phyloP scores from a whole-genome alignment of 2,888 invertebrate genomes.

The Lasioglossum figueresi region DNA sequence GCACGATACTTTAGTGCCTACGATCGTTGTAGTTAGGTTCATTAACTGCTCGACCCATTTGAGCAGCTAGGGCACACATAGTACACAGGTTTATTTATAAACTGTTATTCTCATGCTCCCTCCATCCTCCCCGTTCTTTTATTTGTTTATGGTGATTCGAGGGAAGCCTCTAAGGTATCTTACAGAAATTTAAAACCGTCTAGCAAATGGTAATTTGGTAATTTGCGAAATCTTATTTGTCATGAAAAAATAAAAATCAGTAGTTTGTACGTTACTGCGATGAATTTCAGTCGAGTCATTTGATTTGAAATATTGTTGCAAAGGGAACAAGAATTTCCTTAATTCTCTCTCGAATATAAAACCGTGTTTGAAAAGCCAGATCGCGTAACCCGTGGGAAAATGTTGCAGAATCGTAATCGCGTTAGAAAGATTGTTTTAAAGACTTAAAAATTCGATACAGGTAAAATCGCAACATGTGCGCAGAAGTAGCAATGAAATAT shows the following conservation, averaged over 20 bases:
- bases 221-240: background rate
- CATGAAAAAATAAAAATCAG: too few relatives aligned
- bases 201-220: background rate
- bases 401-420: background rate
- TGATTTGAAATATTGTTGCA: too few relatives aligned
- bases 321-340: too few relatives aligned
- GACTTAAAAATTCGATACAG: background rate
- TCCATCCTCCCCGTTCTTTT: background rate
- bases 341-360: too few relatives aligned
- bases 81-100: slow-evolving; percentile 3
- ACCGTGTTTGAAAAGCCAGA: too few relatives aligned
- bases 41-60: background rate
- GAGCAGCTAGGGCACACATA: background rate
- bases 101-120: background rate
- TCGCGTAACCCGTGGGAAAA: too few relatives aligned
- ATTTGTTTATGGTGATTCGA: background rate
- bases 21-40: background rate
- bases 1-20: background rate
- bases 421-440: background rate
- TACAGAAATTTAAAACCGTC: background rate
- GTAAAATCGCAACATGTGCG: background rate
- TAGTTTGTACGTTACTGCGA: too few relatives aligned
- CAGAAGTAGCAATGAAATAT: background rate
- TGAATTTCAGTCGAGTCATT: background rate
- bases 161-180: background rate